phyloP scores from a whole-genome alignment of 2,113 vertebrate species.

The Malurus alboscapulatus region DNA sequence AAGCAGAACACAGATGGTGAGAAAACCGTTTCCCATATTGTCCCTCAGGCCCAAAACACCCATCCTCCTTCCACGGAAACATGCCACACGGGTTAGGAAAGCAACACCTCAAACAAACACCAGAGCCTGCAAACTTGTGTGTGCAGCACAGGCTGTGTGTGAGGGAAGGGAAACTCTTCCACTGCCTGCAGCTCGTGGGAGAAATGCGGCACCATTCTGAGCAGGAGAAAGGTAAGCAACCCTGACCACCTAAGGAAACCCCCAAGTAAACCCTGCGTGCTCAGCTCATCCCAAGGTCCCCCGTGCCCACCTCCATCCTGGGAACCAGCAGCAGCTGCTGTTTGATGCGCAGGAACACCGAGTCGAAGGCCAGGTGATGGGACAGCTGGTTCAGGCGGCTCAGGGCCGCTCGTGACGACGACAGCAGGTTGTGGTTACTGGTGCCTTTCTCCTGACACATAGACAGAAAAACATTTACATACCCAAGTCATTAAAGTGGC shows the following conservation, averaged over 20 bases:
- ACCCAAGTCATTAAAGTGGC: neutral
- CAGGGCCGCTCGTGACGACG: conserved; percentile 76
- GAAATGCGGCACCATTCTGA: neutral
- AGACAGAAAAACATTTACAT: neutral
- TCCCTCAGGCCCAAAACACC: neutral
- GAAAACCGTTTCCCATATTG: neutral
- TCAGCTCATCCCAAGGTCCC: neutral
- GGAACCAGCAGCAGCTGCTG: conserved; percentile 88
- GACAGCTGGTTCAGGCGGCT: conserved; percentile 92
- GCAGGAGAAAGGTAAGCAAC: neutral
- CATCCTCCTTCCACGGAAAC: neutral
- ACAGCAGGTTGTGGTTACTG: conserved; percentile 83
- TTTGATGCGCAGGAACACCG: conserved; percentile 94
- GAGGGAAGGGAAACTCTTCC: neutral
- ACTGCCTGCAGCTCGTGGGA: neutral
- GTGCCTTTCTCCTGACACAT: conserved; percentile 88
- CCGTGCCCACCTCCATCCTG: conserved; percentile 86
- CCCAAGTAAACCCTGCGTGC: neutral
- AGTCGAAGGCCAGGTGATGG: conserved; percentile 95
- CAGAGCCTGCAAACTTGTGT: neutral
- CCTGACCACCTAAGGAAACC: neutral
- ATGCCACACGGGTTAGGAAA: neutral
- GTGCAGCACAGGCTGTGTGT: neutral
- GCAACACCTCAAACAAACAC: neutral
- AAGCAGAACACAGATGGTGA: neutral